Evolutionary conservation across 2,888 invertebrate species (phyloP).

Genomic region (Platycheirus rosarum): DNA sequence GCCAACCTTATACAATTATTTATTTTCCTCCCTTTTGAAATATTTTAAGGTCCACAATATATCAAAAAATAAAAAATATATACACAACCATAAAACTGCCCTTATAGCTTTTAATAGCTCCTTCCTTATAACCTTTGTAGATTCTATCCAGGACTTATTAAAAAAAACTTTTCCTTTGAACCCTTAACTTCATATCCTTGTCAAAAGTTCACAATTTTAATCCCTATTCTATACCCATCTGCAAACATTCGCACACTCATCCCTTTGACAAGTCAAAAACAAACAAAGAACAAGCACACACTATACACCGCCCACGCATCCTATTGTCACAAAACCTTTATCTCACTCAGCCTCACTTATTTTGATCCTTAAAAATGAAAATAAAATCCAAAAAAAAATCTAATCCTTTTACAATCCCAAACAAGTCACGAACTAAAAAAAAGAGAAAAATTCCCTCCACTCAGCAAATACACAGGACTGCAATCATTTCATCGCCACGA

Average conservation of each 20-base stretch:
- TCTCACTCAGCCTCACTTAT: slow-evolving; percentile 15
- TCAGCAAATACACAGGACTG: slow-evolving; percentile 66
- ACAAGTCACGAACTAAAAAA: slow-evolving; percentile 35
- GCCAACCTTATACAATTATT: neutral
- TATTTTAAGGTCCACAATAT: neutral
- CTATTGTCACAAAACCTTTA: slow-evolving; percentile 59
- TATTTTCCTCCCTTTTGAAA: neutral
- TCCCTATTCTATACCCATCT: slow-evolving; percentile 57
- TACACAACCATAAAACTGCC: neutral
- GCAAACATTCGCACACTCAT: slow-evolving; percentile 61
- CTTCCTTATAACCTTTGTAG: neutral
- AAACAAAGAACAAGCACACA: slow-evolving; percentile 44
- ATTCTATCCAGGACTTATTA: slow-evolving; percentile 39
- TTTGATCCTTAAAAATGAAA: slow-evolving; percentile 34
- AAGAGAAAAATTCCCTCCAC: slow-evolving; percentile 42
- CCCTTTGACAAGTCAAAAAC: slow-evolving; percentile 50
- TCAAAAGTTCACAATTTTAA: slow-evolving; percentile 40
- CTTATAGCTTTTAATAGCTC: slow-evolving; percentile 18
- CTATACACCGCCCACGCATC: slow-evolving; percentile 56
- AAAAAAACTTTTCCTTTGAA: slow-evolving; percentile 68
- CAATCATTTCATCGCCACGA: slow-evolving; percentile 54
- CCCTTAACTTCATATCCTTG: slow-evolving; percentile 47
- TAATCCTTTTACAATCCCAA: slow-evolving; percentile 61
- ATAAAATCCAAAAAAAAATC: slow-evolving; percentile 14
- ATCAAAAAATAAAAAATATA: neutral